phyloP scores from a whole-genome alignment of 2,888 invertebrate species.

The Elmis aenea region DNA sequence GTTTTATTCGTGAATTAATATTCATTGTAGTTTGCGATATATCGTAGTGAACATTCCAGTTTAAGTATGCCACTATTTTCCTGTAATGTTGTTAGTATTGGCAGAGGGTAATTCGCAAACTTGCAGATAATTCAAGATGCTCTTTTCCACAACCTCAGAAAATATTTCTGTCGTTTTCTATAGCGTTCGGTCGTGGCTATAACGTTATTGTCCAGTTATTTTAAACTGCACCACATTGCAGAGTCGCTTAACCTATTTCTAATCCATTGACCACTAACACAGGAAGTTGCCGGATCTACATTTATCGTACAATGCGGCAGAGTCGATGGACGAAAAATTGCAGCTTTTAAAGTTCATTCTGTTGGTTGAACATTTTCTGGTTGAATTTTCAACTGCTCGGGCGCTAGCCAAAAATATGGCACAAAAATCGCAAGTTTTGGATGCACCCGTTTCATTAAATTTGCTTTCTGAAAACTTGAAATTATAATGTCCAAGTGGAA shows the following conservation, averaged over 20 bases:
- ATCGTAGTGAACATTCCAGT: too few species aligned
- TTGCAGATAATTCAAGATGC: too few species aligned
- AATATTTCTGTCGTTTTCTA: too few species aligned
- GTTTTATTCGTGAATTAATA: too few species aligned
- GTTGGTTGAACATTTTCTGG: constrained; percentile 9
- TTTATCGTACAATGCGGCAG: constrained; percentile 5
- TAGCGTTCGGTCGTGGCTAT: not conserved
- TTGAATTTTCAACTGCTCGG: constrained; percentile 7
- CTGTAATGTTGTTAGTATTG: too few species aligned
- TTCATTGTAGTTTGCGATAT: too few species aligned
- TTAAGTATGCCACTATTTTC: too few species aligned
- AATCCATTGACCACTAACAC: constrained; percentile 11
- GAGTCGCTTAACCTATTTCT: constrained; percentile 12
- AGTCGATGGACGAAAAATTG: constrained; percentile 11
- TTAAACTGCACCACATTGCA: not conserved
- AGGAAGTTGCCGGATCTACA: constrained; percentile 5
- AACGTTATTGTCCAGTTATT: not conserved
- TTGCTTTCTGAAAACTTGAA: too few species aligned
- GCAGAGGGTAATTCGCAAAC: too few species aligned
- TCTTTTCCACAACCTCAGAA: too few species aligned
- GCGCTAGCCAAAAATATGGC: constrained; percentile 8
- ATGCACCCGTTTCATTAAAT: too few species aligned
- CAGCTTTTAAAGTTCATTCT: constrained; percentile 12
- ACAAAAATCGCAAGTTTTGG: constrained; percentile 6
- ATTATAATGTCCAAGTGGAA: too few species aligned